phyloP scores from a whole-genome alignment of 2,888 invertebrate species.

The Drosophila kokeensis region DNA sequence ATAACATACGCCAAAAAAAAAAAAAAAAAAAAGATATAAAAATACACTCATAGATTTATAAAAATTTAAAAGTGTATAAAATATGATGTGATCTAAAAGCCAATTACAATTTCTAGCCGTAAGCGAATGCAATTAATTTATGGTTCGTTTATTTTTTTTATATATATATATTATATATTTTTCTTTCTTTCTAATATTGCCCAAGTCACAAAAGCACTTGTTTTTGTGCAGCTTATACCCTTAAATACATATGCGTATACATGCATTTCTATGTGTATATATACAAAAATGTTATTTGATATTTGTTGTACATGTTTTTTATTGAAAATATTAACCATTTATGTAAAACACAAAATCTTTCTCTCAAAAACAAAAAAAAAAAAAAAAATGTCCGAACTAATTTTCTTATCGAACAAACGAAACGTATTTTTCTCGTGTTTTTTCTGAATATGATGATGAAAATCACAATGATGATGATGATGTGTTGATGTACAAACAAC shows the following conservation, averaged over 20 bases:
- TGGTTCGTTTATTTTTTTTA: conserved; percentile 54
- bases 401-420: conserved; percentile 86
- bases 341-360: conserved; percentile 72
- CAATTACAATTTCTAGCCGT: conserved; percentile 34
- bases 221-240: conserved; percentile 54
- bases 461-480: conserved; percentile 83
- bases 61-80: conserved; percentile 17
- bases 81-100: conserved; percentile 30
- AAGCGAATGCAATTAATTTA: conserved; percentile 50
- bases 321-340: conserved; percentile 71
- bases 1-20: conserved; percentile 24
- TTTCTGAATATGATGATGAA: conserved; percentile 86
- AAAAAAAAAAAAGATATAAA: background rate
- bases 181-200: conserved; percentile 30
- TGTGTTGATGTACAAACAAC: conserved; percentile 78
- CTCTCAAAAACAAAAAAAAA: conserved; percentile 42
- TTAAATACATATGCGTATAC: conserved; percentile 60
- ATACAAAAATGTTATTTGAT: conserved; percentile 55
- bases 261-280: conserved; percentile 48
- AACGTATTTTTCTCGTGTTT: conserved; percentile 86
- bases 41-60: conserved; percentile 1
- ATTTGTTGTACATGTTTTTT: conserved; percentile 74
- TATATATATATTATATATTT: conserved; percentile 1
- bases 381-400: conserved; percentile 86
- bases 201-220: conserved; percentile 39